Evolutionary conservation across 2,113 vertebrate species (phyloP).

Genomic region (Lota lota): DNA sequence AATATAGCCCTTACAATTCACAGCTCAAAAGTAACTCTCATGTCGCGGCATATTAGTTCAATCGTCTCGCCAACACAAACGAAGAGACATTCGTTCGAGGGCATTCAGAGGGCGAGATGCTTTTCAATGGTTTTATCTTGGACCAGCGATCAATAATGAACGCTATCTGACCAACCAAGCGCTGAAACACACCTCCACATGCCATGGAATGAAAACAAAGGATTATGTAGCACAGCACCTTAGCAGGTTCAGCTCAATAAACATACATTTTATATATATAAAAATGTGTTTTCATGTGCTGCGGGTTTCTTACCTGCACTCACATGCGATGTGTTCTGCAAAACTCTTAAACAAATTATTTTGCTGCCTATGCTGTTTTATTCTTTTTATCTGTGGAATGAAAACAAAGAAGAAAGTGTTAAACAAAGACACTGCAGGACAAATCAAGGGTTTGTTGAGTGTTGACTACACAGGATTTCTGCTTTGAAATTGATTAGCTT

Average conservation of each 20-base stretch:
- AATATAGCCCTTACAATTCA: no score
- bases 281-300: constrained; percentile 19
- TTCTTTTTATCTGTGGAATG: constrained; percentile 86
- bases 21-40: no score
- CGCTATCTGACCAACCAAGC: constrained; percentile 5
- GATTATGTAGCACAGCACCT: constrained; percentile 7
- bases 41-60: no score
- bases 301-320: constrained; percentile 90
- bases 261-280: not conserved
- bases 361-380: constrained; percentile 84
- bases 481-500: not conserved
- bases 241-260: constrained; percentile 17
- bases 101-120: constrained; percentile 1
- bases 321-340: constrained; percentile 92
- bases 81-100: not conserved
- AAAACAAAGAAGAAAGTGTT: constrained; percentile 29
- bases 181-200: constrained; percentile 15
- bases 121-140: constrained; percentile 12
- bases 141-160: constrained; percentile 30
- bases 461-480: not conserved
- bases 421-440: not conserved
- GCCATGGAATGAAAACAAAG: constrained; percentile 12
- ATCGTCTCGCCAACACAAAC: no score
- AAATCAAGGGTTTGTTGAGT: not conserved
- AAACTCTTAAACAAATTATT: constrained; percentile 91